Percentiles rank a stretch among this genome's conserved stretches.
Evolutionary conservation across 1,140 invertebrate species (phyloP).

Genomic region (Eriocheir sinensis): DNA sequence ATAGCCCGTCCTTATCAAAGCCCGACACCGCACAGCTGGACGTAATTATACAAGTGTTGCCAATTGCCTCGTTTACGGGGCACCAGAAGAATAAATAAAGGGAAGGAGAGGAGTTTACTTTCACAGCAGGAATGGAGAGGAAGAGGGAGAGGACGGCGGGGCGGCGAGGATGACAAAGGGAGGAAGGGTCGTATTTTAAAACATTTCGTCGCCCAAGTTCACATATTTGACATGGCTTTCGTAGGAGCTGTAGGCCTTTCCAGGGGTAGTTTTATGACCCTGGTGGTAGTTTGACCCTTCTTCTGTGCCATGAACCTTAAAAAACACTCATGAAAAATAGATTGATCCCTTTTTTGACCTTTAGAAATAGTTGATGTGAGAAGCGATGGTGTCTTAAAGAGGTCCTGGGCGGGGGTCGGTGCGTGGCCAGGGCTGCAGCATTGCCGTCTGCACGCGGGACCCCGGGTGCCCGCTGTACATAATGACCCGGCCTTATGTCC

Average conservation of each 20-base stretch:
- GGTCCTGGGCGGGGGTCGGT: neutral
- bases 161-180: neutral
- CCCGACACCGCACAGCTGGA: constrained; percentile 39
- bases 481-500: constrained; percentile 40
- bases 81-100: neutral
- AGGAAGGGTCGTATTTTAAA: too few relatives aligned
- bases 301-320: too few relatives aligned
- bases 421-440: neutral
- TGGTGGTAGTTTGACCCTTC: too few relatives aligned
- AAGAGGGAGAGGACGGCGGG: neutral
- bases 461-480: neutral
- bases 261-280: too few relatives aligned
- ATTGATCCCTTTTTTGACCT: too few relatives aligned
- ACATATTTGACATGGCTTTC: too few relatives aligned
- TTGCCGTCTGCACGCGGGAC: neutral
- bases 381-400: too few relatives aligned
- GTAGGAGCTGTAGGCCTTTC: too few relatives aligned
- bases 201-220: too few relatives aligned
- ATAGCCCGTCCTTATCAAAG: constrained; percentile 11
- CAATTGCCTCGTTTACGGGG: neutral
- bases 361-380: too few relatives aligned
- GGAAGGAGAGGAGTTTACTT: neutral
- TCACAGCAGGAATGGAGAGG: neutral
- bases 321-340: too few relatives aligned
- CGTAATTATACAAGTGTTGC: constrained; percentile 43